Evolutionary conservation across 2,888 invertebrate genomes (phyloP).

Genomic region (Caenorhabditis sp.): DNA sequence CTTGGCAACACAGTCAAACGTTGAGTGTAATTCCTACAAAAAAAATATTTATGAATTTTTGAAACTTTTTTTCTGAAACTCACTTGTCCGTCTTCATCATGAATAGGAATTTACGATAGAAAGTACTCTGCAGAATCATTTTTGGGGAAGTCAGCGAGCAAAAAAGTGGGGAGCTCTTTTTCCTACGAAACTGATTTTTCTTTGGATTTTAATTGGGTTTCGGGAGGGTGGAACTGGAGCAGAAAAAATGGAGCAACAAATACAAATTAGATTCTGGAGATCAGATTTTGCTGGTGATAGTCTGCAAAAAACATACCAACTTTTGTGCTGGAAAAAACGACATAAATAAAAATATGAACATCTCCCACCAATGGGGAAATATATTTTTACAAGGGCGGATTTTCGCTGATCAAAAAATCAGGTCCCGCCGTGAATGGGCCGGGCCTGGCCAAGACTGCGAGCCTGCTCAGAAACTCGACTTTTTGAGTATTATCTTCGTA

Average conservation of each 20-base stretch:
- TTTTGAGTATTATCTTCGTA: too few relatives aligned
- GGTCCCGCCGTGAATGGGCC: too few relatives aligned
- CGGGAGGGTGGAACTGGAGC: conserved; percentile 23
- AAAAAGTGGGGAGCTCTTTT: background rate
- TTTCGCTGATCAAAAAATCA: too few relatives aligned
- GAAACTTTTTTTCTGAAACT: background rate
- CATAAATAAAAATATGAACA: background rate
- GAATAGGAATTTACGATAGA: conserved; percentile 34
- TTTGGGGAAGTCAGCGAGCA: conserved; percentile 11
- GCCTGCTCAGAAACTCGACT: too few relatives aligned
- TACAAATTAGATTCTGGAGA: background rate
- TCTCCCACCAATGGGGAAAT: background rate
- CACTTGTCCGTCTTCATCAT: conserved; percentile 35
- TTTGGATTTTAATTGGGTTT: conserved; percentile 7
- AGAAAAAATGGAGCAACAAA: too few relatives aligned
- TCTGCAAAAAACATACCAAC: too few relatives aligned
- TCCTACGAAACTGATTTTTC: background rate
- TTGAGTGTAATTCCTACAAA: conserved; percentile 26
- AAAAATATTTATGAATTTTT: background rate
- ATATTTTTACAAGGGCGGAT: background rate
- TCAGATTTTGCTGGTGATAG: background rate
- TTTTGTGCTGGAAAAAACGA: too few relatives aligned
- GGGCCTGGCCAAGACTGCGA: too few relatives aligned
- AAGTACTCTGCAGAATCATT: conserved; percentile 36
- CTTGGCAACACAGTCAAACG: conserved; percentile 29